These are phyloP conservation scores for Chironomus striatipennis DNA, from an alignment of 1,140 invertebrate species.

Conservation along the genomic window DNA sequence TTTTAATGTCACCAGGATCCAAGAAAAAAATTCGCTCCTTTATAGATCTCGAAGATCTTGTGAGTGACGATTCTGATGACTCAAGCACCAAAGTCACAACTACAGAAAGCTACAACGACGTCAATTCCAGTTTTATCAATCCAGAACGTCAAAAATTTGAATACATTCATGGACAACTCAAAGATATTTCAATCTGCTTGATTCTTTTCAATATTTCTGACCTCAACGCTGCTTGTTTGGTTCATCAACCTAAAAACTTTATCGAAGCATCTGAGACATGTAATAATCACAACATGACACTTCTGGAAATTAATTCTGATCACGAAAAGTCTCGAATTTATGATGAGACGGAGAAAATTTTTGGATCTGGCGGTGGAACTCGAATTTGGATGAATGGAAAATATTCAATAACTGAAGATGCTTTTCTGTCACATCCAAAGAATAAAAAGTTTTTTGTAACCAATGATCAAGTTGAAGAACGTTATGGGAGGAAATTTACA, in stretches of 20 bases:
- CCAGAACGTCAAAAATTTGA: neutral
- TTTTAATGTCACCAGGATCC: too few relatives aligned
- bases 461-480: neutral
- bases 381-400: neutral
- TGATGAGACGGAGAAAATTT: neutral
- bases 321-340: neutral
- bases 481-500: neutral
- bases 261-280: neutral
- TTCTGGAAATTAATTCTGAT: neutral
- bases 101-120: too few relatives aligned
- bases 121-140: too few relatives aligned
- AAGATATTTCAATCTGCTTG: neutral
- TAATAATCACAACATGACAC: neutral
- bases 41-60: too few relatives aligned
- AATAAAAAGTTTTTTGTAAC: neutral
- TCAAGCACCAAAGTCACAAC: too few relatives aligned
- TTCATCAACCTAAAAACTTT: neutral
- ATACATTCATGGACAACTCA: neutral
- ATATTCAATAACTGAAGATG: neutral
- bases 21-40: too few relatives aligned
- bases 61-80: too few relatives aligned
- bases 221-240: neutral
- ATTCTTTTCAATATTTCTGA: neutral
- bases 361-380: neutral
- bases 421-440: neutral